Evolutionary conservation across 30 jellyfish, hydroid and myxozoan species (phyloP), one percentile per base, ranked within the genome.

Genomic region (Hydractinia symbiolongicarpus): DNA sequence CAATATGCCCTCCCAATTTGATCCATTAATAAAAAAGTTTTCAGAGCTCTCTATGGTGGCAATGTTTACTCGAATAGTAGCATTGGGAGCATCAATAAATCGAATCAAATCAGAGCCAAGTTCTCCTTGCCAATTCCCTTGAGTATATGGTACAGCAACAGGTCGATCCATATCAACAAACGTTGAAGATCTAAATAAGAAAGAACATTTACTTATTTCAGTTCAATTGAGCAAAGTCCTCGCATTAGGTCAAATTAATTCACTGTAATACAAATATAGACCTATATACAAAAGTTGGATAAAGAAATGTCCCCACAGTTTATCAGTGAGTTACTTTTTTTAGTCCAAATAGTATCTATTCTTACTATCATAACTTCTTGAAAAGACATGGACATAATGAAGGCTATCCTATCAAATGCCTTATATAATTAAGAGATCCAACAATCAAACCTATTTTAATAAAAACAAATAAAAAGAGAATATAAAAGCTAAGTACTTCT

Each of bases 61-160:
- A 44, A 94, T 83, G 71, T 89, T 94, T 8, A 88, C 97, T 40
- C 94, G 89, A 4, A 82, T 91, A 30, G 97, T 90, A 53, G 96
- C 97, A 88, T 88, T 94, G 21, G 96, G 95, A 6, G 95, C 97
- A 86, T 88, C 96, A 81, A 88, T 82, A 69, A 94, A 94, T 30
- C 81, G 84, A 13, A 94, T 83, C 51, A 89, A 81, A 89, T 94
- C 99, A 9, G 97, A 75, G 8, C 90, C 97, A 50, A 94, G 89
- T 50, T 84, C 90, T 6, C 99, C 99, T 82, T 89, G 95, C 99
- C 99, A 94, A 68, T 94, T 88, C 5, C 99, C 99, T 74, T 94
- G 99, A 30, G 99, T 94, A 77, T 94, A 94, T 10, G 99, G 99
- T 8, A 94, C 99, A 40, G 96, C 99, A n/a, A 94, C 99, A 5